A percentile compares a stretch with the other conserved stretches of the same genome.
Evolutionary conservation across 1,140 invertebrate genomes (phyloP).

Genomic region (Aphaenogaster ashmeadi): DNA sequence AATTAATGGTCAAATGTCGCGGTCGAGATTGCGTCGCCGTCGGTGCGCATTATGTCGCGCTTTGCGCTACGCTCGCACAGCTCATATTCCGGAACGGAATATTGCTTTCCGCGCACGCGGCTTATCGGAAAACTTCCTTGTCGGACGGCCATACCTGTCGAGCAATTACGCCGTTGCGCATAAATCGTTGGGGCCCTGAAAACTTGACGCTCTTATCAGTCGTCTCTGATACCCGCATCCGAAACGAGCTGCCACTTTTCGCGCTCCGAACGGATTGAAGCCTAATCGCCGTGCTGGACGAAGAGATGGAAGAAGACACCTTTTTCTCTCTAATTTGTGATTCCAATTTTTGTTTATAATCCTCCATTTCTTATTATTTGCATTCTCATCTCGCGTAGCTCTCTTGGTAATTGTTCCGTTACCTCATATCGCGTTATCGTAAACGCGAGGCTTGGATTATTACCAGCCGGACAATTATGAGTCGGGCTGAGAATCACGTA

Average conservation of each 20-base stretch:
- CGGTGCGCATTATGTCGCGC: slow-evolving; percentile 45
- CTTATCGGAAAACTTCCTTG: slow-evolving; percentile 60
- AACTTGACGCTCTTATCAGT: slow-evolving; percentile 36
- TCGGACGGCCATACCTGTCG: slow-evolving; percentile 44
- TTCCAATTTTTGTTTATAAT: neutral
- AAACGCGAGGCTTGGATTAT: neutral
- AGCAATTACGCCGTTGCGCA: slow-evolving; percentile 41
- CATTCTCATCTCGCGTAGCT: neutral
- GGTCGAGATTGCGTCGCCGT: neutral
- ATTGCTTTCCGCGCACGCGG: slow-evolving; percentile 42
- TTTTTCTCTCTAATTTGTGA: neutral
- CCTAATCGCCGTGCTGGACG: neutral
- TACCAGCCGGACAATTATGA: slow-evolving; percentile 37
- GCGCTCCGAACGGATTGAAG: neutral
- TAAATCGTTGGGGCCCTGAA: slow-evolving; percentile 43
- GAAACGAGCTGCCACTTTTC: neutral
- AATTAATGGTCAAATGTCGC: slow-evolving; percentile 46
- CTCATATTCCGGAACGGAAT: slow-evolving; percentile 39
- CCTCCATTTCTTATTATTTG: too few relatives aligned
- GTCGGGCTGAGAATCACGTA: slow-evolving; percentile 32
- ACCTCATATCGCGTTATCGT: slow-evolving; percentile 30
- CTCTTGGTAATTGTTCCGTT: slow-evolving; percentile 37
- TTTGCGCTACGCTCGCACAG: slow-evolving; percentile 4
- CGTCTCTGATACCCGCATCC: slow-evolving; percentile 1
- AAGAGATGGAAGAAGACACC: neutral